A percentile compares a stretch with the other conserved stretches of the same genome.
Conservation (phyloP, 1,140 invertebrate genomes). For the Calliopsis andreniformis region DNA sequence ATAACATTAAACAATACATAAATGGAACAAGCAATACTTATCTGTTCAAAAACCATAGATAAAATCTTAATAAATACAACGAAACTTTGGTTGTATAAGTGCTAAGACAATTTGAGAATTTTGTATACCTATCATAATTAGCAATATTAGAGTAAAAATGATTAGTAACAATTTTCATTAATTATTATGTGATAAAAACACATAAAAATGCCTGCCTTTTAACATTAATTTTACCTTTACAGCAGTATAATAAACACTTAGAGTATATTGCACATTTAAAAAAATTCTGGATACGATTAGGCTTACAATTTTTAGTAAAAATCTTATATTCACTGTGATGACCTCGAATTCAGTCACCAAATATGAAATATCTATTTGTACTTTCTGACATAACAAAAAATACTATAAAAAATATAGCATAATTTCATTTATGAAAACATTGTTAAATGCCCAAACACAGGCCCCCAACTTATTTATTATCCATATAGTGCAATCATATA, state of each 20-base stretch:
- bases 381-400: constrained; percentile 59
- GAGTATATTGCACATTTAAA: constrained; percentile 54
- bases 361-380: constrained; percentile 64
- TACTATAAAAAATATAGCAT: constrained; percentile 47
- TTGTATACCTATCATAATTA: constrained; percentile 24
- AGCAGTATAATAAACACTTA: constrained; percentile 51
- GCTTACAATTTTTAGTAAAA: constrained; percentile 57
- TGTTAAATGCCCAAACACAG: constrained; percentile 25
- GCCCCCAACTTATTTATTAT: constrained; percentile 32
- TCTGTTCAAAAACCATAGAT: constrained; percentile 32
- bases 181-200: constrained; percentile 24
- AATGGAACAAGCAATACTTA: constrained; percentile 45
- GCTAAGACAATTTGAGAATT: constrained; percentile 17
- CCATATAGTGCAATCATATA: constrained; percentile 34
- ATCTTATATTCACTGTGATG: constrained; percentile 50
- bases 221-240: constrained; percentile 35
- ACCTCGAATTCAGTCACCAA: constrained; percentile 50
- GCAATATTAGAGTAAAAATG: constrained; percentile 37
- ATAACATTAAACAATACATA: constrained; percentile 49
- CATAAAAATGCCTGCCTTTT: constrained; percentile 18
- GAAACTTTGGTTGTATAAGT: constrained; percentile 55
- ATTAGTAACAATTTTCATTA: constrained; percentile 30
- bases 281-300: constrained; percentile 55
- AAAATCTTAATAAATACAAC: constrained; percentile 55
- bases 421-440: constrained; percentile 32